These are phyloP conservation scores for Athetis lepigone DNA, from an alignment of 2,888 invertebrate genomes.

Conservation along the genomic window DNA sequence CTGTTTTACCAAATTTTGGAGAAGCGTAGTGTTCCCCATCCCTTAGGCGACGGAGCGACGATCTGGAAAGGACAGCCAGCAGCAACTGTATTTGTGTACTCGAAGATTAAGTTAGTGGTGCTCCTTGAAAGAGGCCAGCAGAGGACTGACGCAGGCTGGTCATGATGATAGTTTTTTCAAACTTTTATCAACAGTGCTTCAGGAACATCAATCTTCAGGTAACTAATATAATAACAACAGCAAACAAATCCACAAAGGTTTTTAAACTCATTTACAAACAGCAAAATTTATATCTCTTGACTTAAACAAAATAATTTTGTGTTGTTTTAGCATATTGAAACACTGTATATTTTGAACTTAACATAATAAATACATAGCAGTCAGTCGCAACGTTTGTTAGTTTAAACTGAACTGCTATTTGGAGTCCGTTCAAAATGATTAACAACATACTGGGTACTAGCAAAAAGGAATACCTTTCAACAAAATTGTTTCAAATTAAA, in stretches of 20 bases:
- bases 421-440: background rate
- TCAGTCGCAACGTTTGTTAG: conserved; percentile 19
- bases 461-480: conserved; percentile 9
- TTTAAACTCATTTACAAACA: conserved; percentile 26
- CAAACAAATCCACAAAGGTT: background rate
- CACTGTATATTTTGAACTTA: background rate
- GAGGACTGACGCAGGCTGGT: background rate
- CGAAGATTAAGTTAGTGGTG: too few relatives aligned
- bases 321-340: conserved; percentile 17
- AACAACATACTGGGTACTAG: conserved; percentile 9
- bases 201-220: too few relatives aligned
- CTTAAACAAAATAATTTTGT: conserved; percentile 3
- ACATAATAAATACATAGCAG: conserved; percentile 14
- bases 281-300: background rate
- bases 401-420: conserved; percentile 13
- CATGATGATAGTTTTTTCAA: too few relatives aligned
- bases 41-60: too few relatives aligned
- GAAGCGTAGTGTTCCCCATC: too few relatives aligned
- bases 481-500: conserved; percentile 11
- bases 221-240: too few relatives aligned
- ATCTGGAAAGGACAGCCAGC: too few relatives aligned
- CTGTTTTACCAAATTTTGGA: too few relatives aligned
- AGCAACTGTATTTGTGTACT: too few relatives aligned
- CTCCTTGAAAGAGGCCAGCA: too few relatives aligned
- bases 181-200: too few relatives aligned